Percentiles rank a stretch among this genome's conserved stretches.
phyloP scores from a whole-genome alignment of 2,888 invertebrate genomes.

The Scelioninae gen. 1 region DNA sequence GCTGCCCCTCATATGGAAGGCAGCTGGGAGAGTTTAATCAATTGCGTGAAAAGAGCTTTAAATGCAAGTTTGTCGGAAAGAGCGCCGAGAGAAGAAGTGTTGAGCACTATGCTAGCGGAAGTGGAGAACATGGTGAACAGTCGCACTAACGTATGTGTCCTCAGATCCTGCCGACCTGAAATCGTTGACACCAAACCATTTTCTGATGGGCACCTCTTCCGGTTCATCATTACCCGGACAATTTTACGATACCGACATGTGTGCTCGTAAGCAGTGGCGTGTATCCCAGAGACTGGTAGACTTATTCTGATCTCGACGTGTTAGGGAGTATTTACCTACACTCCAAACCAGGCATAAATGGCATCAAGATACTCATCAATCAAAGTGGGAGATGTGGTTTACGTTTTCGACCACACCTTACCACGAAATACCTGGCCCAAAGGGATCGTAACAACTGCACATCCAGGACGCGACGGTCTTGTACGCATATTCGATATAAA shows the following conservation, averaged over 20 bases:
- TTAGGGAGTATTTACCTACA: constrained; percentile 3
- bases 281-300: too few relatives aligned
- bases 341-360: not conserved
- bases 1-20: constrained; percentile 56
- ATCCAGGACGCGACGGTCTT: not conserved
- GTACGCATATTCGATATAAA: not conserved
- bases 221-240: too few relatives aligned
- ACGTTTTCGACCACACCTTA: not conserved
- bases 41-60: constrained; percentile 41
- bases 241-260: too few relatives aligned
- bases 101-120: too few relatives aligned
- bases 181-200: too few relatives aligned
- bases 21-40: constrained; percentile 45
- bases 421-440: not conserved
- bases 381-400: not conserved
- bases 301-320: constrained; percentile 10
- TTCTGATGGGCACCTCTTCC: too few relatives aligned
- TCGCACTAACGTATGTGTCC: too few relatives aligned
- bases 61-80: too few relatives aligned
- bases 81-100: too few relatives aligned
- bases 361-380: not conserved
- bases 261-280: too few relatives aligned
- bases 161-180: too few relatives aligned
- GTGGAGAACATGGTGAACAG: too few relatives aligned
- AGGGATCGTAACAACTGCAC: not conserved